These are phyloP conservation scores for Willisornis vidua DNA, from an alignment of 2,113 vertebrate genomes.

Conservation along the genomic window DNA sequence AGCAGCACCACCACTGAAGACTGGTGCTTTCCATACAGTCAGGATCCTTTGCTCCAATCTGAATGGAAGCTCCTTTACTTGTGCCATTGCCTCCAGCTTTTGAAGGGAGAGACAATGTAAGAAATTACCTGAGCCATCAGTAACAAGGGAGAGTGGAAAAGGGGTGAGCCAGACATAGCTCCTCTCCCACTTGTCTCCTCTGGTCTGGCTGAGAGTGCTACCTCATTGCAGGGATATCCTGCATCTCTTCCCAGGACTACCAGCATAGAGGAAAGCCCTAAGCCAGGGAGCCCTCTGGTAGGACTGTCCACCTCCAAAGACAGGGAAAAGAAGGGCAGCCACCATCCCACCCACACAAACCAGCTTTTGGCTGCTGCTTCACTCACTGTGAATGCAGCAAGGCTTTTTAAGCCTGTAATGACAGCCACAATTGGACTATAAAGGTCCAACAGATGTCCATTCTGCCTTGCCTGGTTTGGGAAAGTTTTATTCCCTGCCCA, in stretches of 20 bases:
- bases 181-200: not conserved
- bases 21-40: not conserved
- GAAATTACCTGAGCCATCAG: not conserved
- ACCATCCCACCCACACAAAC: not conserved
- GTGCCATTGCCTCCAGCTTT: not conserved
- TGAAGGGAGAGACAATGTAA: not conserved
- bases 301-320: not conserved
- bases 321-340: not conserved
- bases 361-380: not conserved
- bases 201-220: not conserved
- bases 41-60: not conserved
- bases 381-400: not conserved
- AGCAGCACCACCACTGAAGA: not conserved
- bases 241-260: not conserved
- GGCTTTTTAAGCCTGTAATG: not conserved
- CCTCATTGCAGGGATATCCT: accelerated
- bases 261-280: not conserved
- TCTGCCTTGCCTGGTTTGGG: not conserved
- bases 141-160: not conserved
- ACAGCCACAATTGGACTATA: not conserved
- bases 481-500: not conserved
- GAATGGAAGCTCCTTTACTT: not conserved
- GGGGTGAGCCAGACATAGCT: not conserved
- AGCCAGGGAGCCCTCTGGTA: not conserved
- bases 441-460: not conserved